Evolutionary conservation across 2,113 vertebrate genomes (phyloP), one percentile per base, ranked within the genome.

Genomic region (Bufo gargarizans): DNA sequence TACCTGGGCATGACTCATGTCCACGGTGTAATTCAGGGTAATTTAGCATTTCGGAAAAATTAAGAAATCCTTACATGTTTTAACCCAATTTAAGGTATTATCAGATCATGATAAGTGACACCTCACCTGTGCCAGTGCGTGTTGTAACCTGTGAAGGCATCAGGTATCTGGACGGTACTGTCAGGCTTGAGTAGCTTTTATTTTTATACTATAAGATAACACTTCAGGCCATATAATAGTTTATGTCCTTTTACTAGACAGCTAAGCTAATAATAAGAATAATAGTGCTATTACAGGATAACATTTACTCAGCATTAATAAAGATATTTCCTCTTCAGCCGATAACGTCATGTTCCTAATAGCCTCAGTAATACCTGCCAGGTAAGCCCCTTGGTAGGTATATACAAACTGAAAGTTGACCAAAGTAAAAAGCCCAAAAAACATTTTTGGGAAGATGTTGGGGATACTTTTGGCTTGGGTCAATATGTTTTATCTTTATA

Each of bases 41-140:
- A 82, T 82, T 82, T 63, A 71, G 50, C 49, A 33, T 84, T 84
- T 84, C 12, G 17, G 55, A 61, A 82, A 74, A 61, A 63, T 84
- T 71, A 71, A 71, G 65, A 56, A 84, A 84, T 22, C 22, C 47
- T 71, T 84, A 33, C 65, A 84, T 71, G 63, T 84, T 71, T 33
- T n/a, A 53, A 69, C 82, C 20, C 65, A 84, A 71, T 33, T 53
- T 55, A 33, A 56, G 82, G 67, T 71, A 84, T 84, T 84, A 84
- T 69, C 65, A 55, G 65, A 84, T 84, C 50, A 84, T 84, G 20
- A 84, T 71, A 84, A 33, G 56, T 84, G 49, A 71, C 20, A 55
- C 5, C 82, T 71, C 82, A 53, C 47, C 82, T 71, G 82, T 84
- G 50, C 53, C 65, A 56, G 59, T 33, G 82, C 82, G 22, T 33